phyloP scores from a whole-genome alignment of 2,888 invertebrate species.

The Melikaiella ostensackeni region DNA sequence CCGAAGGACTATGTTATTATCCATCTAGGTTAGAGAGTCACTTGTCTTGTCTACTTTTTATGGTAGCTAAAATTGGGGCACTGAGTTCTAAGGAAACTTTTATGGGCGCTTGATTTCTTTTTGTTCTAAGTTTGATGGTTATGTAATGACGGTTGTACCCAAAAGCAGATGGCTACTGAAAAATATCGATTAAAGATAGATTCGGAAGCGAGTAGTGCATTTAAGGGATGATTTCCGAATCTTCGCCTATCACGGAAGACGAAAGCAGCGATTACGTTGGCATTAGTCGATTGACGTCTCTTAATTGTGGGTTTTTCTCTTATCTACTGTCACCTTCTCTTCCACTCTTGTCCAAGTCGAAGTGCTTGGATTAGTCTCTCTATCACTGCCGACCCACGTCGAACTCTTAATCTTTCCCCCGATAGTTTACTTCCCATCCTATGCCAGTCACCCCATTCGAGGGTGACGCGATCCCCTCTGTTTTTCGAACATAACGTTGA shows the following conservation, averaged over 20 bases:
- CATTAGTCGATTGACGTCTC: constrained; percentile 68
- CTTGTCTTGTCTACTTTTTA: constrained; percentile 30
- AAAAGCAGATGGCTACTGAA: constrained; percentile 22
- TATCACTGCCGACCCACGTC: constrained; percentile 73
- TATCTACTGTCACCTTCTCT: constrained; percentile 76
- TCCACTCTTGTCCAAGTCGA: constrained; percentile 55
- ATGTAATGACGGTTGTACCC: neutral
- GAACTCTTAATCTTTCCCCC: constrained; percentile 70
- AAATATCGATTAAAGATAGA: neutral
- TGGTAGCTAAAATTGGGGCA: constrained; percentile 22
- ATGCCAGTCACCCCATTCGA: constrained; percentile 18
- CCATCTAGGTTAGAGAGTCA: constrained; percentile 27
- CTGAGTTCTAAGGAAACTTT: constrained; percentile 9
- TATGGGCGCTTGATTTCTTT: constrained; percentile 4
- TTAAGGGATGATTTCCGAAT: neutral
- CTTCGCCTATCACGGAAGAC: constrained; percentile 34
- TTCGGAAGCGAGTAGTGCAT: neutral
- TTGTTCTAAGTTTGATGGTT: neutral
- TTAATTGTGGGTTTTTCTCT: constrained; percentile 73
- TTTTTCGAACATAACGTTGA: neutral
- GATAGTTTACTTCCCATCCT: constrained; percentile 34
- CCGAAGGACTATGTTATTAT: constrained; percentile 23
- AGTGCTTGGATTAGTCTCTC: constrained; percentile 73
- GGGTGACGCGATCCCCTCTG: constrained; percentile 31
- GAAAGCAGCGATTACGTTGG: constrained; percentile 50